Evolutionary conservation across 2,113 vertebrate genomes (phyloP).

Genomic region (Rhipidura dahli): DNA sequence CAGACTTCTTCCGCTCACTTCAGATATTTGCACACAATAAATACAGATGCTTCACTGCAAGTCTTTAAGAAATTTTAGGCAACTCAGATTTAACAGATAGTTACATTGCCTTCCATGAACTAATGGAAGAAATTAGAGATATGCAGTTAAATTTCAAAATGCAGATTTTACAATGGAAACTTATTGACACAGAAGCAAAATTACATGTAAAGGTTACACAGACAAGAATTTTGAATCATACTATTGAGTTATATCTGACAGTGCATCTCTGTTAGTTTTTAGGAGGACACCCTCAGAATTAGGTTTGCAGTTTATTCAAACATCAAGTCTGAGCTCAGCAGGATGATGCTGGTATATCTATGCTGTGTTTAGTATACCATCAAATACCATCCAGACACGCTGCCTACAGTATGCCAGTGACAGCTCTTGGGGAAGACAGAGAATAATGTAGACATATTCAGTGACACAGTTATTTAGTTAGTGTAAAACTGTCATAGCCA

Average conservation of each 20-base stretch:
- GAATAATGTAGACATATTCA: slow-evolving; percentile 10
- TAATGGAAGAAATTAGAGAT: background rate
- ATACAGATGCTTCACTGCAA: background rate
- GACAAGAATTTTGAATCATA: background rate
- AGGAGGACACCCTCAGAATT: background rate
- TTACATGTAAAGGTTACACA: background rate
- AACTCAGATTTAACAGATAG: background rate
- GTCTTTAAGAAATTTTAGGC: background rate
- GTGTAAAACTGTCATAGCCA: background rate
- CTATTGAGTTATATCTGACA: background rate
- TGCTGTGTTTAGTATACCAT: background rate
- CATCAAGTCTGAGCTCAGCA: background rate
- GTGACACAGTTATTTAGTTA: slow-evolving; percentile 1
- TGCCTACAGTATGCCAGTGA: background rate
- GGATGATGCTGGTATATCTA: background rate
- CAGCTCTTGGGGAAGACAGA: background rate
- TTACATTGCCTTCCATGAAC: background rate
- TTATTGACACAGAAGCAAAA: background rate
- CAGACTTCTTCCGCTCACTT: background rate
- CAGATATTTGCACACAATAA: background rate
- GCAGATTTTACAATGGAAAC: background rate
- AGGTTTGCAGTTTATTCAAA: background rate
- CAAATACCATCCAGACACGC: background rate
- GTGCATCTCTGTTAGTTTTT: background rate
- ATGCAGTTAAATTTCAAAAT: background rate